Evolutionary conservation across 2,113 vertebrate species (phyloP).

Genomic region (Chamaetylas fuelleborni): DNA sequence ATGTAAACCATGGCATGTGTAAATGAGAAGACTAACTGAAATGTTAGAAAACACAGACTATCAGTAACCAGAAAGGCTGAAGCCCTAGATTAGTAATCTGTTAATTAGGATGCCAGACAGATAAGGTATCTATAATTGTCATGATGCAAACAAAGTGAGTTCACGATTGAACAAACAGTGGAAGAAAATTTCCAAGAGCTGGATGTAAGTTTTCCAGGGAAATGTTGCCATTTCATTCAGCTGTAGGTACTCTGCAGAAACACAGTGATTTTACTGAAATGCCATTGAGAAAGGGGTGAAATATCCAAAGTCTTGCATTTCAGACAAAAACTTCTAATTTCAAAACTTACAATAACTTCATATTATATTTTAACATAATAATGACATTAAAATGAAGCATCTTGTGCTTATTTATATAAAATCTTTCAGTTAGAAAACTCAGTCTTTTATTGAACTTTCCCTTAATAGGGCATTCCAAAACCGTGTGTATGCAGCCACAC

Average conservation of each 20-base stretch:
- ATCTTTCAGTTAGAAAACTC: neutral
- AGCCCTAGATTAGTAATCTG: neutral
- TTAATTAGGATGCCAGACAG: neutral
- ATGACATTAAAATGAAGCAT: neutral
- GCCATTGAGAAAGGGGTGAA: fast-evolving
- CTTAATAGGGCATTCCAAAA: neutral
- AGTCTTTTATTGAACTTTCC: neutral
- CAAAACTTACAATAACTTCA: neutral
- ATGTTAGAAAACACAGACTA: neutral
- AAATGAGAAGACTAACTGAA: neutral
- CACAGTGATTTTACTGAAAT: neutral
- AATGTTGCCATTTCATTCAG: neutral
- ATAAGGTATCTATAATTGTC: neutral
- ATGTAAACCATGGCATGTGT: neutral
- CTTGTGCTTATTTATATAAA: neutral
- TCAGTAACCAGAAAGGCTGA: neutral
- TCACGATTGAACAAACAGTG: neutral
- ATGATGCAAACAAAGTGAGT: neutral
- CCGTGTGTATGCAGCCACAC: neutral
- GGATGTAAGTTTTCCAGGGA: neutral
- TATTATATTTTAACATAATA: neutral
- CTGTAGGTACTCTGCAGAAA: neutral
- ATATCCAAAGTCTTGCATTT: neutral
- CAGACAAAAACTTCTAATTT: neutral
- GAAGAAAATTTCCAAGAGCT: neutral